These are phyloP conservation scores for Aselliscus stoliczkanus DNA, from an alignment of 2,797 vertebrate species.

Conservation along the genomic window DNA sequence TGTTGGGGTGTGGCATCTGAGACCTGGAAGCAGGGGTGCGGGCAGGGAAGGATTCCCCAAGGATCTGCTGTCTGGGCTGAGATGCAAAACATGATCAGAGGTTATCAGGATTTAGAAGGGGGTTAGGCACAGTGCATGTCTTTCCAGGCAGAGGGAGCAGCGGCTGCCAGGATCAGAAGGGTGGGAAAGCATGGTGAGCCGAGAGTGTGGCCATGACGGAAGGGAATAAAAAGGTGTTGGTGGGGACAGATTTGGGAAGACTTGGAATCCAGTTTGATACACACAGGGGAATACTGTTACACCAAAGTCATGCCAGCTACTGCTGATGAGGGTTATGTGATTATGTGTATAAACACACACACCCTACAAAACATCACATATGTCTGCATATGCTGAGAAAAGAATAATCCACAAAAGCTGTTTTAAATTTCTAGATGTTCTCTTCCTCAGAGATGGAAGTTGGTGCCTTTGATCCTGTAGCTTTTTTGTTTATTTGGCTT, in stretches of 20 bases:
- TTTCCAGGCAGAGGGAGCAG: background rate
- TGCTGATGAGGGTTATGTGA: background rate
- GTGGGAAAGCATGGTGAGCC: background rate
- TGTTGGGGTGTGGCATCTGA: background rate
- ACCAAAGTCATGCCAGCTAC: background rate
- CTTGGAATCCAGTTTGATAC: background rate
- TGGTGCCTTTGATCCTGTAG: background rate
- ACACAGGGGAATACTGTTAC: background rate
- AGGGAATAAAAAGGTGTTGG: background rate
- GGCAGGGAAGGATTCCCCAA: background rate
- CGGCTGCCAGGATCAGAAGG: background rate
- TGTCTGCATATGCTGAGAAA: background rate
- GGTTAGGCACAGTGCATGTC: background rate
- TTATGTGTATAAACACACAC: background rate
- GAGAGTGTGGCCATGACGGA: background rate
- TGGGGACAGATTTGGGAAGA: background rate
- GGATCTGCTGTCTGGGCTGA: background rate
- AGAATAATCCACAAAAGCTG: background rate
- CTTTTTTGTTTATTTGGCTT: background rate
- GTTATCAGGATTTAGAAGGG: background rate
- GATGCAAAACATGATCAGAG: background rate
- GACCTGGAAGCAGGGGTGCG: background rate
- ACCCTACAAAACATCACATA: background rate
- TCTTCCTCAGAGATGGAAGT: background rate
- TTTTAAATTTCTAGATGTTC: background rate